A percentile compares a stretch with the other conserved stretches of the same genome.
phyloP scores from a whole-genome alignment of 2,888 invertebrate species.

The Hirtodrosophila trivittata region DNA sequence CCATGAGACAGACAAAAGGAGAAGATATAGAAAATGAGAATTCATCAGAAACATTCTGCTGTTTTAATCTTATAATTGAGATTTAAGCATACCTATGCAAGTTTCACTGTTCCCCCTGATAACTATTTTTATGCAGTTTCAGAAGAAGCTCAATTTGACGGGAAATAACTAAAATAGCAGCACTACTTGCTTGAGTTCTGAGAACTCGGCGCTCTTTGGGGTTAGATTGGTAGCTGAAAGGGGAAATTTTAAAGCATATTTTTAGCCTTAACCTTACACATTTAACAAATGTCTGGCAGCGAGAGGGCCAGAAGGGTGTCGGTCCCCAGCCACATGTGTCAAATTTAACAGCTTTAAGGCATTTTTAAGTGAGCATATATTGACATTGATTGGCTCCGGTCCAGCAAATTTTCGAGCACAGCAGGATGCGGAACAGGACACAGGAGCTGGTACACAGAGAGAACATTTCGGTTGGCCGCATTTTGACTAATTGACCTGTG shows the following conservation, averaged over 20 bases:
- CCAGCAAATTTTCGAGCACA: slow-evolving; percentile 27
- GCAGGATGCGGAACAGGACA: slow-evolving; percentile 37
- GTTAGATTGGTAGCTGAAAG: neutral
- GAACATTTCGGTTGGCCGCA: slow-evolving; percentile 41
- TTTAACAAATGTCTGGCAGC: slow-evolving; percentile 17
- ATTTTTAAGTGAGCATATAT: slow-evolving; percentile 56
- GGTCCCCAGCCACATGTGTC: slow-evolving; percentile 35
- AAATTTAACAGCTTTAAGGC: slow-evolving; percentile 63
- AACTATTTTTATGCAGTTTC: too few relatives aligned
- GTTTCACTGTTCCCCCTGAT: too few relatives aligned
- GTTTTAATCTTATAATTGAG: too few relatives aligned
- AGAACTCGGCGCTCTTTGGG: neutral
- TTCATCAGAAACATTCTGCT: too few relatives aligned
- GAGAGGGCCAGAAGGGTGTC: neutral
- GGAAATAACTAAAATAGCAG: neutral
- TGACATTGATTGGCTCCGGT: slow-evolving; percentile 53
- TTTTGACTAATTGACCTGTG: slow-evolving; percentile 77
- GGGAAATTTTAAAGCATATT: slow-evolving; percentile 36
- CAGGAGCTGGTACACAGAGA: slow-evolving; percentile 19
- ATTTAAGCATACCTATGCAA: too few relatives aligned
- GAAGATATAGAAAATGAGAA: too few relatives aligned
- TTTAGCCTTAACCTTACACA: slow-evolving; percentile 63
- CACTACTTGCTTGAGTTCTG: neutral
- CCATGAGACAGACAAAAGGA: too few relatives aligned
- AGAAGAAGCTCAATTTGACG: neutral